Percentiles rank a stretch among this genome's conserved stretches.
These are phyloP conservation scores for Lipophrys pholis DNA, from an alignment of 2,113 vertebrate genomes.

Conservation along the genomic window DNA sequence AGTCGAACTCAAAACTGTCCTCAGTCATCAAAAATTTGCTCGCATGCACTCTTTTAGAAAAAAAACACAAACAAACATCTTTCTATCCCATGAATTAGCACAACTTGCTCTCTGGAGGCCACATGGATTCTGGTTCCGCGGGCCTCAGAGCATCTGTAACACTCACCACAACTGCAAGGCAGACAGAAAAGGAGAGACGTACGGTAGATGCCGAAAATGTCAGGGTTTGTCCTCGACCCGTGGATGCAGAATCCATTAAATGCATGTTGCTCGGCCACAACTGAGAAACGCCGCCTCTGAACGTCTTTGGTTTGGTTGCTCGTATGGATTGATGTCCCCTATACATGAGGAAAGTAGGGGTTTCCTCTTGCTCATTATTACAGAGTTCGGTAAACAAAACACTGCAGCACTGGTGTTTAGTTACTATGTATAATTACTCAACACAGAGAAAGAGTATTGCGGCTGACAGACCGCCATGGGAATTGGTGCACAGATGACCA, in stretches of 20 bases:
- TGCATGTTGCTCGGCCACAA: constrained; percentile 55
- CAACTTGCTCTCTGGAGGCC: constrained; percentile 22
- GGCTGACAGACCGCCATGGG: constrained; percentile 6
- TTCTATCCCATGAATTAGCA: constrained; percentile 19
- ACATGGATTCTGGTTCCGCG: constrained; percentile 35
- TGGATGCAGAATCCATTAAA: constrained; percentile 44
- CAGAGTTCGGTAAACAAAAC: constrained; percentile 40
- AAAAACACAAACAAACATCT: constrained; percentile 41
- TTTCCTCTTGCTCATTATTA: constrained; percentile 56
- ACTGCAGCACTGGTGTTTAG: constrained; percentile 22
- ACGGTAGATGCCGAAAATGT: constrained; percentile 54
- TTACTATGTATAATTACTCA: constrained; percentile 27
- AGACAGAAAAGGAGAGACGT: constrained; percentile 52
- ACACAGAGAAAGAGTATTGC: constrained; percentile 18
- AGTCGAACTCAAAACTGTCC: constrained; percentile 11
- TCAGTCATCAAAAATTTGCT: constrained; percentile 21
- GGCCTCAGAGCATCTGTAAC: constrained; percentile 50
- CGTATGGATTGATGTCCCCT: constrained; percentile 43
- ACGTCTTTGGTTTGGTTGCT: constrained; percentile 53
- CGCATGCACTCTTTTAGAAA: constrained; percentile 28
- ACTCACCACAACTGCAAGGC: constrained; percentile 54
- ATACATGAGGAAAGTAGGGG: constrained; percentile 48
- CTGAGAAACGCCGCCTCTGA: constrained; percentile 54
- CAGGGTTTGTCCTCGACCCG: constrained; percentile 53
- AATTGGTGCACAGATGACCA: constrained; percentile 25